A percentile compares a stretch with the other conserved stretches of the same genome.
Evolutionary conservation across 2,113 vertebrate species (phyloP).

Genomic region (Pseudonaja textilis): DNA sequence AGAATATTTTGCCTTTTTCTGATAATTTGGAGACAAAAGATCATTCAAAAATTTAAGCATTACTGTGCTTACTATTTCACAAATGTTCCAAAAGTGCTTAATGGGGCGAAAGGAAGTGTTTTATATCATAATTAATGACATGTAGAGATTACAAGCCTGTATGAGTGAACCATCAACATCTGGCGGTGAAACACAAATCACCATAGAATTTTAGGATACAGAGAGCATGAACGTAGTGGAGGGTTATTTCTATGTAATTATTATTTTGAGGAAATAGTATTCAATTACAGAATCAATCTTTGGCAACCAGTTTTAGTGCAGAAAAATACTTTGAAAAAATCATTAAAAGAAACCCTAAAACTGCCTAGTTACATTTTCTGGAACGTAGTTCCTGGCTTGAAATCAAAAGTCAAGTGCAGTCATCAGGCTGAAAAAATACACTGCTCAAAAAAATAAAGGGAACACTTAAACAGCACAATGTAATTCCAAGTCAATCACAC

Average conservation of each 20-base stretch:
- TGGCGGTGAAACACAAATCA: neutral
- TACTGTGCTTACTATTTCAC: neutral
- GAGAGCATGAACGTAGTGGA: slow-evolving; percentile 48
- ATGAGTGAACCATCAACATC: neutral
- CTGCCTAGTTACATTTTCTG: neutral
- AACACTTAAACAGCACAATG: too few species aligned
- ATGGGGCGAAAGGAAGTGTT: neutral
- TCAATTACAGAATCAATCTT: neutral
- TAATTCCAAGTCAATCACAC: too few species aligned
- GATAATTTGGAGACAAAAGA: neutral
- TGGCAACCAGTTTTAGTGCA: neutral
- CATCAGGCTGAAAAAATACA: neutral
- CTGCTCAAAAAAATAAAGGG: too few species aligned
- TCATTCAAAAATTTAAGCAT: neutral
- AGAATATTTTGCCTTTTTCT: neutral
- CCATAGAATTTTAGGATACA: slow-evolving; percentile 23
- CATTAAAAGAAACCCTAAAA: neutral
- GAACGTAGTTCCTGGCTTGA: neutral
- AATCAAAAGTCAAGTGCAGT: neutral
- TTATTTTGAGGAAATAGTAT: slow-evolving; percentile 13
- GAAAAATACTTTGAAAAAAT: neutral
- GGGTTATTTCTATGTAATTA: neutral
- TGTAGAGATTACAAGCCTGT: neutral
- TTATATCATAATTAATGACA: neutral
- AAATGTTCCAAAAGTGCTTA: neutral